Evolutionary conservation across 2,797 vertebrate species (phyloP), one percentile per base, ranked within the genome.

Genomic region (Cossypha dichroa): DNA sequence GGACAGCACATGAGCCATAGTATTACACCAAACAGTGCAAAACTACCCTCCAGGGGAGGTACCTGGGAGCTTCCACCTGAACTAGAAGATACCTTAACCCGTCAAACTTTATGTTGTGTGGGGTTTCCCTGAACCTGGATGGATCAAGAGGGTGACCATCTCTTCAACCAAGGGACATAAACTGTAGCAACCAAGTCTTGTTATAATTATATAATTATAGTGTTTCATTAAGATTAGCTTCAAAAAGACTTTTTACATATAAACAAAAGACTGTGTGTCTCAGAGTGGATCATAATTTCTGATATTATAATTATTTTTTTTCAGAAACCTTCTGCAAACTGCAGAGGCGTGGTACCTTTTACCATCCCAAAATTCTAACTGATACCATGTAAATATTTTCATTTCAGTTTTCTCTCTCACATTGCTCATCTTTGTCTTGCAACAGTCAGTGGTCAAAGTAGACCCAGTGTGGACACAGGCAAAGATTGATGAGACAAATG

Each of bases 311-410:
- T 31, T 48, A 6, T 36, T 79, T 85, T 58, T 21, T 34, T 72
- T 66, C 58, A 48, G 48, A 90, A 90, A 45, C 40, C 13, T 93
- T 75, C 13, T 88, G 59, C 49, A 84, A 85, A 83, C 41, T 60
- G 41, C n/a, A 89, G 62, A 45, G 74, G 18, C 9, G 28, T 5
- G 6, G 56, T 33, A 59, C 10, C 33, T 80, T 85, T 60, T 26
- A 55, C 15, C 2, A 16, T 20, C 21, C 15, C 20, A 66, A 62
- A 75, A 51, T 28, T 41, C 23, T 85, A 90, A 67, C 36, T 31
- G 28, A 67, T 60, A 48, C 4, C 9, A 43, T 0, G 0, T 7
- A 76, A 51, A 23, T 51, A 3, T 51, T 75, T 75, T 58, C 51
- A 58, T 28, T 54, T 58, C 33, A 15, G 28, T 81, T 93, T 52